phyloP scores from a whole-genome alignment of 1,140 invertebrate species.

The Dendroctonus valens region DNA sequence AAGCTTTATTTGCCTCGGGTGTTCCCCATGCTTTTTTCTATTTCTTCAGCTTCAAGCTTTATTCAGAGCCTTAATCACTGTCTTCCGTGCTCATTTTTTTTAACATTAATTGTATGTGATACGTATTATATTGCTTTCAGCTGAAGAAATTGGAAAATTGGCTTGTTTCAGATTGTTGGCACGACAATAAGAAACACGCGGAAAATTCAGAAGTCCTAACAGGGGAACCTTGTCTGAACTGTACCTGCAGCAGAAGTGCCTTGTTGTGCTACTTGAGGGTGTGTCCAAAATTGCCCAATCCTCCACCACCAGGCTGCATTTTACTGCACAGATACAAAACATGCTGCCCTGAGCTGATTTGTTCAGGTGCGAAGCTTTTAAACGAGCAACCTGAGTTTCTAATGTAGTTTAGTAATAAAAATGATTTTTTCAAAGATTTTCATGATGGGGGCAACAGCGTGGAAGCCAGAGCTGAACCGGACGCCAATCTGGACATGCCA shows the following conservation, averaged over 20 bases:
- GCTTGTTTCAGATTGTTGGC: slow-evolving; percentile 61
- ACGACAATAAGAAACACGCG: slow-evolving; percentile 63
- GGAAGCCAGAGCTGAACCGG: slow-evolving; percentile 39
- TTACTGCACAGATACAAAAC: slow-evolving; percentile 63
- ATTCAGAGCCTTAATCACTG: not conserved
- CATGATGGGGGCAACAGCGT: slow-evolving; percentile 36
- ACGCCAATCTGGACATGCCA: slow-evolving; percentile 25
- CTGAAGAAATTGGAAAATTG: not conserved
- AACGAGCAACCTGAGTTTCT: slow-evolving; percentile 1
- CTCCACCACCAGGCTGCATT: slow-evolving; percentile 69
- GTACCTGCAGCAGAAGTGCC: slow-evolving; percentile 68
- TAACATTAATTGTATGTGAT: not conserved
- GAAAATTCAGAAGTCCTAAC: slow-evolving; percentile 65
- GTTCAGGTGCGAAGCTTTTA: slow-evolving; percentile 55
- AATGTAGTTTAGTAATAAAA: not conserved
- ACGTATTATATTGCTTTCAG: not conserved
- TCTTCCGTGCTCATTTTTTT: not conserved
- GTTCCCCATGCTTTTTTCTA: not conserved
- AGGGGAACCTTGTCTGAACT: slow-evolving; percentile 73
- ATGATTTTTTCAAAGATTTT: slow-evolving; percentile 20
- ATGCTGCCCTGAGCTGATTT: slow-evolving; percentile 76
- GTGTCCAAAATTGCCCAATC: slow-evolving; percentile 70
- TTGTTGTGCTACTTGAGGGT: slow-evolving; percentile 74
- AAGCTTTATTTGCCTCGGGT: not conserved
- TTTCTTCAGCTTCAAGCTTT: not conserved